These are phyloP conservation scores for Eciton burchellii DNA, from an alignment of 1,140 invertebrate species.

Conservation along the genomic window DNA sequence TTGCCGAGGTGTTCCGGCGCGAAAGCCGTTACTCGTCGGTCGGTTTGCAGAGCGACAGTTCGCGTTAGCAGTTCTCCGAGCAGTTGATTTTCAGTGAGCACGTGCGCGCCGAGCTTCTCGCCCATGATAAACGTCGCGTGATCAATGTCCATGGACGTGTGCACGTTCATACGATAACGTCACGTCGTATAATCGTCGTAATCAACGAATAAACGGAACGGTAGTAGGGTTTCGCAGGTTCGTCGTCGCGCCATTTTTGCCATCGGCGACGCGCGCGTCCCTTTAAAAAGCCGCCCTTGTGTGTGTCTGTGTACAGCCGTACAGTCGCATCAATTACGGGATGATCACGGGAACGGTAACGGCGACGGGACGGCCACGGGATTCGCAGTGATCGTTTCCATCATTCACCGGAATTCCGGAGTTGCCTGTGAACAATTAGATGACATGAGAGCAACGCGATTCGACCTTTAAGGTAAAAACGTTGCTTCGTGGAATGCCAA, in stretches of 20 bases:
- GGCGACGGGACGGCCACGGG: conserved; percentile 8
- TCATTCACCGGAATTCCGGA: not conserved
- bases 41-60: conserved; percentile 56
- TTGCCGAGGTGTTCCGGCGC: conserved; percentile 64
- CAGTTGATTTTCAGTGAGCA: not conserved
- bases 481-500: not conserved
- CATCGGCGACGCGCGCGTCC: conserved; percentile 4
- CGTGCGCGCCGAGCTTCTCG: not conserved
- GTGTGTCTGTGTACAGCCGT: no score
- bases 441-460: conserved; percentile 47
- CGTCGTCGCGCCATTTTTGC: not conserved
- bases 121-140: not conserved
- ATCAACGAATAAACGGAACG: not conserved
- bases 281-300: not conserved
- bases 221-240: not conserved
- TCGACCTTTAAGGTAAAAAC: conserved; percentile 54
- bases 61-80: not conserved
- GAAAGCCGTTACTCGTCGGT: conserved; percentile 70
- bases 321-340: not conserved
- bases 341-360: conserved; percentile 8
- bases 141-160: not conserved
- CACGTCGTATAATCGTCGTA: not conserved
- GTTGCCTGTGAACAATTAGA: not conserved
- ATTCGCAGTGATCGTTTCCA: not conserved
- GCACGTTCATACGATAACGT: not conserved